Evolutionary conservation across 1,140 invertebrate genomes (phyloP).

Genomic region (Cyclina sinensis): DNA sequence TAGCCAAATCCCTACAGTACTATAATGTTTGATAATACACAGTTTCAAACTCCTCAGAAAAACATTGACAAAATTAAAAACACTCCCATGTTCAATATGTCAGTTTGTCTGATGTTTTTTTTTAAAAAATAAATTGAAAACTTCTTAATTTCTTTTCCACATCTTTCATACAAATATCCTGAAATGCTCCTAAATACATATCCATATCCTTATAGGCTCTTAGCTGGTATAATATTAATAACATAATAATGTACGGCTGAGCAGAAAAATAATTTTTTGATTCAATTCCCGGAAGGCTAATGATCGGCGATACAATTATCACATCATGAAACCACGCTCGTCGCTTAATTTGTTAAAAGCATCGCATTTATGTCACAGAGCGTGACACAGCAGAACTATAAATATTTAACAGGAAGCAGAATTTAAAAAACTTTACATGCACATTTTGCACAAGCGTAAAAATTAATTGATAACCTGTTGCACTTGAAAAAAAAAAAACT

Average conservation of each 20-base stretch:
- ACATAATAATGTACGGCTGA: slow-evolving; percentile 14
- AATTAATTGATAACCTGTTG: too few relatives aligned
- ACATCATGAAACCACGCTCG: neutral
- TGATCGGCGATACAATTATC: slow-evolving; percentile 5
- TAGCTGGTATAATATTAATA: slow-evolving; percentile 9
- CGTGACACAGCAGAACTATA: neutral
- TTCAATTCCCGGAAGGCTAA: neutral
- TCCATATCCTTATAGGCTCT: neutral
- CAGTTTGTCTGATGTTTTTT: neutral
- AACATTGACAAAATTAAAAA: neutral
- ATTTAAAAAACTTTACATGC: too few relatives aligned
- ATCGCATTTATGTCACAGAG: neutral
- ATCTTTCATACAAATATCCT: neutral
- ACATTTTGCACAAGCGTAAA: too few relatives aligned
- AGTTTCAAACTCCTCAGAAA: neutral
- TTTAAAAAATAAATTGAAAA: neutral
- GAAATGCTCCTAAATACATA: too few relatives aligned
- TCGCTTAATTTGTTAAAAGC: slow-evolving; percentile 50
- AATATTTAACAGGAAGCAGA: too few relatives aligned
- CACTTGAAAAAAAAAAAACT: too few relatives aligned
- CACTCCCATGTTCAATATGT: too few relatives aligned
- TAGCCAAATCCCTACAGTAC: too few relatives aligned
- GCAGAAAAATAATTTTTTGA: slow-evolving; percentile 43
- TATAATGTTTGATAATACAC: neutral
- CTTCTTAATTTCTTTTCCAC: neutral